Base-by-base conservation (phyloP, 2,113 vertebrate species). In the Pyxicephalus adspersus region DNA sequence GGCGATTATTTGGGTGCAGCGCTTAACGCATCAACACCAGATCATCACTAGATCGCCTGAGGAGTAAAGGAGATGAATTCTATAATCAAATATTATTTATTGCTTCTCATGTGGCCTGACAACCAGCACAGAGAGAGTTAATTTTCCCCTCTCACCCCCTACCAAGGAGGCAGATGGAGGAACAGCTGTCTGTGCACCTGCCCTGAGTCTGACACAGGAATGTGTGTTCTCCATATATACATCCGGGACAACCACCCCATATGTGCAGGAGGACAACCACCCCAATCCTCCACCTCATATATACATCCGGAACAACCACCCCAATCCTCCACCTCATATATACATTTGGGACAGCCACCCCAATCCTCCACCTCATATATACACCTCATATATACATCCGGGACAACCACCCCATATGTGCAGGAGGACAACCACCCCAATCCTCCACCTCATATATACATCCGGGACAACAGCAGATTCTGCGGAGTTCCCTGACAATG, bases 151-250 rank as follows among this genome's bases (percentile, higher is more conserved):
- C 29, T n/a, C 65, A 38, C 65, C 65, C 23, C 65, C 65, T 38
- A 20, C 0, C 55, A 28, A 5, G 20, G 45, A 61, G 17, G 50
- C 75, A 51, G 61, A 77, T 54, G 61, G 75, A 65, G 28, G 25
- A 65, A 54, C 75, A 77, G 61, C 61, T 77, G 75, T 16, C 25
- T 54, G 7, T 29, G 75, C 75, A 54, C 75, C 75, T 77, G 75
- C 64, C 22, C 58, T 26, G 34, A 3, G 38, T 52, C 17, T 18
- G 17, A 51, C 29, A 75, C 23, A 64, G 38, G 20, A 26, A 23
- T 34, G 71, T 15, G 18, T 9, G 23, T 23, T 17, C 23, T 20
- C 34, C 22, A 16, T 64, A 23, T 23, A 23, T 8, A 22, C 4
- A 15, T 61, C 6, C 22, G 6, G 64, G 8, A 2, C 28, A 5